A percentile compares a stretch with the other conserved stretches of the same genome.
phyloP scores from a whole-genome alignment of 2,113 vertebrate species.

The Puma concolor region DNA sequence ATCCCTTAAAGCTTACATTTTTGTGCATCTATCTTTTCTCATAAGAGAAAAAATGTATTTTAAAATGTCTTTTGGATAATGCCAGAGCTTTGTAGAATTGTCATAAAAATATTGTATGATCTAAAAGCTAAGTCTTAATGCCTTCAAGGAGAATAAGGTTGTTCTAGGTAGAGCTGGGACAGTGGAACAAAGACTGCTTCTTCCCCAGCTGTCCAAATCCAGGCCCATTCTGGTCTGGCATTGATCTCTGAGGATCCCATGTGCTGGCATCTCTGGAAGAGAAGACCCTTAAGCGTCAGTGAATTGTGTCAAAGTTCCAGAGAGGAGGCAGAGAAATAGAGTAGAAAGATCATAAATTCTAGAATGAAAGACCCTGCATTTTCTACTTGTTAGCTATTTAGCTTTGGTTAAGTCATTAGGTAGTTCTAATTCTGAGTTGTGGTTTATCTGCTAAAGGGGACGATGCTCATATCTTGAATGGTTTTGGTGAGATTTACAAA shows the following conservation, averaged over 20 bases:
- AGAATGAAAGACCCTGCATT: neutral
- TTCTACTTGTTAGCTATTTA: neutral
- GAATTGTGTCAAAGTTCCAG: neutral
- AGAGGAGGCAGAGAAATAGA: neutral
- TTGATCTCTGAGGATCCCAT: neutral
- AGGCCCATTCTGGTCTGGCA: neutral
- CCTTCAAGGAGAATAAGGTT: neutral
- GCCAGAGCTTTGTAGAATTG: neutral
- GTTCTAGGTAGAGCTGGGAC: neutral
- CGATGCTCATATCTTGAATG: neutral
- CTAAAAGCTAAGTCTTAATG: neutral
- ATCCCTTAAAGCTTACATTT: neutral
- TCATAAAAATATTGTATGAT: neutral
- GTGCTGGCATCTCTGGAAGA: neutral
- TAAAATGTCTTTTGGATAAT: constrained; percentile 18
- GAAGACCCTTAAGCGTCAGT: neutral
- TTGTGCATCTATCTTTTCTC: neutral
- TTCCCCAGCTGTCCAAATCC: neutral
- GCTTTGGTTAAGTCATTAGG: neutral
- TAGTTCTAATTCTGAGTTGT: neutral
- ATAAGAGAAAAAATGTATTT: constrained; percentile 13
- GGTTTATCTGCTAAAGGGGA: neutral
- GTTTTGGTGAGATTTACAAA: neutral
- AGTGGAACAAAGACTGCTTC: neutral
- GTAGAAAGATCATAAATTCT: neutral